Evolutionary conservation across 2,888 invertebrate genomes (phyloP), one percentile per base, ranked within the genome.

Genomic region (Drosophila paranaensis): DNA sequence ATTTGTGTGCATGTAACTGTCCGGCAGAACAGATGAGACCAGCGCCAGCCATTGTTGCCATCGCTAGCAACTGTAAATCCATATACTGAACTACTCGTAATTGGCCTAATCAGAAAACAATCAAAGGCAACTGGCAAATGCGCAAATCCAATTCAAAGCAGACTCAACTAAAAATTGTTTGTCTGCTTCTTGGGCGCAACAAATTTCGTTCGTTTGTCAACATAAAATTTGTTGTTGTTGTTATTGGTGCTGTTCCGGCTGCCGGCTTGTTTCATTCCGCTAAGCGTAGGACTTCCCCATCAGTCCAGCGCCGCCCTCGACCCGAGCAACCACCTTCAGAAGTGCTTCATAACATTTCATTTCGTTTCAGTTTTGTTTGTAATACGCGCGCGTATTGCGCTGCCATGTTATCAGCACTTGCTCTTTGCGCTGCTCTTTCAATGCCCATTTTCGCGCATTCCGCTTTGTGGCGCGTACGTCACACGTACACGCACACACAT

Each of bases 401-500:
- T 69, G 71, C 71, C 74, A 75, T 87, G 60, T 68, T 79, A 73
- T 81, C 79, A 65, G 72, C 43, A 56, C 57, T 70, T 76, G 60
- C 73, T 73, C 66, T 81, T 79, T 79, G 74, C 61, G 48, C 66
- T 71, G 63, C 53, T 75, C 57, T 77, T 74, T 69, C 68, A 60
- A 58, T 77, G 43, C 69, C 74, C 73, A 76, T 83, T 80, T 58
- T 79, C 74, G 79, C 77, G 79, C 81, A 77, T 79, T 83, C 79
- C 77, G 68, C 53, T 86, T 83, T 83, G 83, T 86, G 82, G 62
- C 71, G 78, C 74, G 79, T 81, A 83, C 83, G 76, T 68, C 67
- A 73, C 78, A 84, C 77, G 74, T 76, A 79, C 78, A 73, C 65
- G 84, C 74, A 56, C 71, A 60, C 77, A 73, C 64, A 66, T 54